These are phyloP conservation scores for Caenorhabditis sp. DNA, from an alignment of 2,888 invertebrate species.

Conservation along the genomic window DNA sequence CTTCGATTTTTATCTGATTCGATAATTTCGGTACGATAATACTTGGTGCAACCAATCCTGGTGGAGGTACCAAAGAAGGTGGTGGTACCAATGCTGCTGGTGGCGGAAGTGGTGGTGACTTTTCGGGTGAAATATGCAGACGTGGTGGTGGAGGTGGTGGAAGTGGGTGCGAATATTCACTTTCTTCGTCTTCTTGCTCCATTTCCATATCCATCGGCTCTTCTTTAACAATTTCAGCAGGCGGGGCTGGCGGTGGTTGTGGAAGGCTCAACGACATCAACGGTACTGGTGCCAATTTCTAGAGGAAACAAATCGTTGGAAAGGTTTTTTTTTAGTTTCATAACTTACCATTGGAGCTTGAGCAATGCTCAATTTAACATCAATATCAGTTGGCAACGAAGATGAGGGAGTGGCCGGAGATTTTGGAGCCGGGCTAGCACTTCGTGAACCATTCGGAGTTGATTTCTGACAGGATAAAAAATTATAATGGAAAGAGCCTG, in stretches of 20 bases:
- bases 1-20: not conserved
- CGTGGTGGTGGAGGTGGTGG: conserved; percentile 17
- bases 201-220: conserved; percentile 30
- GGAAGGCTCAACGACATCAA: not conserved
- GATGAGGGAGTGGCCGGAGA: conserved; percentile 26
- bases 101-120: not conserved
- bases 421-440: conserved; percentile 27
- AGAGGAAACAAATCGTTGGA: too few species aligned
- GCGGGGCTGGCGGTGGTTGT: not conserved
- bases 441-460: conserved; percentile 22
- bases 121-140: conserved; percentile 1
- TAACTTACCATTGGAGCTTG: conserved; percentile 5
- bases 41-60: conserved; percentile 6
- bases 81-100: conserved; percentile 15
- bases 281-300: too few species aligned
- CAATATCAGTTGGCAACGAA: conserved; percentile 26
- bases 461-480: conserved; percentile 16
- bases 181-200: conserved; percentile 11
- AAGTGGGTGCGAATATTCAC: conserved; percentile 1
- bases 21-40: conserved; percentile 26
- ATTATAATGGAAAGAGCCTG: too few species aligned
- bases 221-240: conserved; percentile 1
- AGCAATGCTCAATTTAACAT: conserved; percentile 11
- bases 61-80: too few species aligned
- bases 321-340: too few species aligned